Percentiles rank a stretch among this genome's conserved stretches.
Conservation (phyloP, 2,888 invertebrate genomes). For the Coelopa pilipes region DNA sequence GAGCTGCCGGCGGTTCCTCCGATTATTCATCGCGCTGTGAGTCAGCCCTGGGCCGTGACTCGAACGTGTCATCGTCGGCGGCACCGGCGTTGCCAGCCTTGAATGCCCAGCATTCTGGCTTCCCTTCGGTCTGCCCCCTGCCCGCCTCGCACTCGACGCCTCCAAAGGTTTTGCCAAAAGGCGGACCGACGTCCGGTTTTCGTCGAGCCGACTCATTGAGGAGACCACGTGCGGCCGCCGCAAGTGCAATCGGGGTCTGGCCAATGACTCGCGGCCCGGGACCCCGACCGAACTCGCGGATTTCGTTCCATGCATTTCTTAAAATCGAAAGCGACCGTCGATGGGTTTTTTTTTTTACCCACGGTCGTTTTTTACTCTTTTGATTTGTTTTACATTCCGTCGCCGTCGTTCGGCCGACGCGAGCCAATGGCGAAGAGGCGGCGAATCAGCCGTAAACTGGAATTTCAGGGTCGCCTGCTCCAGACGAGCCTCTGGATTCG, state of each 20-base stretch:
- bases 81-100: background rate
- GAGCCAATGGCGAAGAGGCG: background rate
- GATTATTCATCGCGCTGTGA: background rate
- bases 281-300: too few relatives aligned
- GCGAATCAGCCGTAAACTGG: background rate
- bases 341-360: too few relatives aligned
- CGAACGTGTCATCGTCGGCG: too few relatives aligned
- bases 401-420: background rate
- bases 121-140: too few relatives aligned
- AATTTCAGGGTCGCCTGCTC: background rate
- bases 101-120: background rate
- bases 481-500: slow-evolving; percentile 11
- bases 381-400: too few relatives aligned
- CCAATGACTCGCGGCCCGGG: background rate
- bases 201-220: background rate
- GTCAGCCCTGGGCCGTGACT: background rate
- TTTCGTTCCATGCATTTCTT: too few relatives aligned
- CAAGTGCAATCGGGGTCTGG: background rate
- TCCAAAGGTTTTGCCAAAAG: too few relatives aligned
- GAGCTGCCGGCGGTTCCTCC: too few relatives aligned
- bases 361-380: too few relatives aligned
- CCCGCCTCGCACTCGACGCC: background rate
- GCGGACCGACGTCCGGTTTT: background rate
- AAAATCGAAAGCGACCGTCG: too few relatives aligned
- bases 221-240: too few relatives aligned